Base-by-base conservation (phyloP, 2,888 invertebrate genomes). In the Calameuta idolon region DNA sequence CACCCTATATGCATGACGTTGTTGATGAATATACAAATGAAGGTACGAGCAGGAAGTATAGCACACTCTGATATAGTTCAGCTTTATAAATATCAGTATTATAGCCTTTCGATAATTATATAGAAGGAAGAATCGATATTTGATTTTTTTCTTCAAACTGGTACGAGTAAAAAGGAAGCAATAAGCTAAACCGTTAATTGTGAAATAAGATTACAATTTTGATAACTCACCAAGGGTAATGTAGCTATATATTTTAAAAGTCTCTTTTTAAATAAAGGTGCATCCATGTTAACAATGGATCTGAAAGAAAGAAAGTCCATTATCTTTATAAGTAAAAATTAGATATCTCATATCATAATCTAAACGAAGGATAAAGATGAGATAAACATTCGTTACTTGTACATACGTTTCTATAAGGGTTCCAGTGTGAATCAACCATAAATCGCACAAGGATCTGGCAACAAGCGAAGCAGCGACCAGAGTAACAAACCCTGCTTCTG, bases 351-450 rank as follows among this genome's bases (percentile, higher is more conserved):
- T 11, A 76, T 34, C 31, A 34, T 34, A n/a, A 73, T 31, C 73
- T 12, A 12, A 30, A 11, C 11, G 3, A 75, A 55, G 68, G 34
- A 69, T 4, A 33, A 11, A 74, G n/a, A 33, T 15, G 23, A 76
- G 15, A n/a, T 76, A 34, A 69, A 40, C 69, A 34, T 34, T 34
- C 0, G 9, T 11, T 34, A 75, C 69, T 31, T 75, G 15, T n/a
- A 84, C 92, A 92, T 91, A 96, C 96, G 97, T 97, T 93, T 99
- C 99, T 85, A 99, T 95, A 77, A 96, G 94, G 2, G 99, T 99
- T 15, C 97, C 97, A 90, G 97, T 97, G 88, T 97, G 96, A 85
- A 99, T 99, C 93, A 99, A 95, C 98, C 98, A 99, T 76, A 99
- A 94, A 92, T 99, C 99, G 89, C 98, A 98, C 84, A 98, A 94